phyloP scores from a whole-genome alignment of 2,113 vertebrate genomes.

The Raja brachyura region DNA sequence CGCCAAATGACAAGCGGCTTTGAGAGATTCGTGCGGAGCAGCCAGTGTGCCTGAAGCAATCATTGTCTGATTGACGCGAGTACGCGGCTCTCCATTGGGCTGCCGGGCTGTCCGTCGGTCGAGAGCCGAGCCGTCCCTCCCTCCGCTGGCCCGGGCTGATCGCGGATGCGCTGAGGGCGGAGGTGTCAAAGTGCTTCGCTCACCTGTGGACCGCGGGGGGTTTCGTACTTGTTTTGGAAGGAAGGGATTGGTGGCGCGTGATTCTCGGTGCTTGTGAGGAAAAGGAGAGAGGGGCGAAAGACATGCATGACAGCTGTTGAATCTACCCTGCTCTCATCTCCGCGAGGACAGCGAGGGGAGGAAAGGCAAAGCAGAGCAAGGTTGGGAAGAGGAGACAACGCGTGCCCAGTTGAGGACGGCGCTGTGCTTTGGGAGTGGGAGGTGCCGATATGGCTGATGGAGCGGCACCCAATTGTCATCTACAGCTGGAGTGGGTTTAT shows the following conservation, averaged over 20 bases:
- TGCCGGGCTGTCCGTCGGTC: background rate
- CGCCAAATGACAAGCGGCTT: background rate
- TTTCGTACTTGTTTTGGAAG: background rate
- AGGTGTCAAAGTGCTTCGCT: background rate
- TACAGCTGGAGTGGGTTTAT: constrained; percentile 96
- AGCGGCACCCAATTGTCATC: constrained; percentile 90
- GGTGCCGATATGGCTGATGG: constrained; percentile 84
- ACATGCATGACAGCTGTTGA: constrained; percentile 32
- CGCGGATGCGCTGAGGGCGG: constrained; percentile 32
- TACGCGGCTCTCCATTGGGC: background rate
- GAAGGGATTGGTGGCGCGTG: background rate
- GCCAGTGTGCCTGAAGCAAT: background rate
- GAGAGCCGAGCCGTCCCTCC: constrained; percentile 33
- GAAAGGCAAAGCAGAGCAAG: constrained; percentile 36
- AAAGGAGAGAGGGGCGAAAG: background rate
- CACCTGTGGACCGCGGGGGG: background rate
- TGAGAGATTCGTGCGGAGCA: background rate
- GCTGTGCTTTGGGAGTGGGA: constrained; percentile 47
- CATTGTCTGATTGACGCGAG: background rate
- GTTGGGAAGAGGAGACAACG: constrained; percentile 44
- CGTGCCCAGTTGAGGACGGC: constrained; percentile 40
- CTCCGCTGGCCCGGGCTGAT: background rate
- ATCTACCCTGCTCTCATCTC: background rate
- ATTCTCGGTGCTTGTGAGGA: background rate
- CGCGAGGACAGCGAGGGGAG: background rate